Conservation (phyloP, 1,140 invertebrate species). For the Brachionus sp. region DNA sequence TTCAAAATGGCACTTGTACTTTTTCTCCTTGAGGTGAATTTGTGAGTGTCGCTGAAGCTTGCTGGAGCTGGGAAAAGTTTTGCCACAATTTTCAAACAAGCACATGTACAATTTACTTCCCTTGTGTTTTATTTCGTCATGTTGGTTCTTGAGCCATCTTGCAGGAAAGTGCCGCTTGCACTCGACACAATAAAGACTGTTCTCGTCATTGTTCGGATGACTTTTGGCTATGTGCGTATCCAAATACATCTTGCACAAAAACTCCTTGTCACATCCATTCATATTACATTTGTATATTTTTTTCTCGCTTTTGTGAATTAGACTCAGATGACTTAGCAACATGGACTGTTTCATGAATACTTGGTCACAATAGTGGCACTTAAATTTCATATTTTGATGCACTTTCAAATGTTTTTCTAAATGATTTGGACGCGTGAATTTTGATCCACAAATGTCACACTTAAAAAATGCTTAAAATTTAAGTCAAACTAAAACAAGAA, state of each 20-base stretch:
- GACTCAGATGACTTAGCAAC: background rate
- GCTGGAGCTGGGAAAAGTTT: background rate
- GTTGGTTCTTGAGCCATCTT: background rate
- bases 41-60: conserved; percentile 4
- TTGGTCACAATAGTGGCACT: background rate
- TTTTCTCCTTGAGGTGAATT: conserved; percentile 11
- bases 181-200: background rate
- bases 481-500: background rate
- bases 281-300: background rate
- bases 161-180: background rate
- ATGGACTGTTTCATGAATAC: conserved; percentile 21
- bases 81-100: conserved; percentile 20
- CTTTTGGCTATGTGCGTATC: background rate
- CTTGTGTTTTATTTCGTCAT: conserved; percentile 26
- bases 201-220: background rate
- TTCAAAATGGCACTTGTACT: background rate
- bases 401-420: background rate
- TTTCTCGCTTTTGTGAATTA: background rate
- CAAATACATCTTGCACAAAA: background rate
- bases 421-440: conserved; percentile 7
- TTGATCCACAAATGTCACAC: conserved; percentile 3
- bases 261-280: background rate
- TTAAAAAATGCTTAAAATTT: background rate
- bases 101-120: conserved; percentile 10
- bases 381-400: conserved; percentile 18